Percentiles rank a stretch among this genome's conserved stretches.
phyloP scores from a whole-genome alignment of 2,797 vertebrate species.

The Gallinago solitaria region DNA sequence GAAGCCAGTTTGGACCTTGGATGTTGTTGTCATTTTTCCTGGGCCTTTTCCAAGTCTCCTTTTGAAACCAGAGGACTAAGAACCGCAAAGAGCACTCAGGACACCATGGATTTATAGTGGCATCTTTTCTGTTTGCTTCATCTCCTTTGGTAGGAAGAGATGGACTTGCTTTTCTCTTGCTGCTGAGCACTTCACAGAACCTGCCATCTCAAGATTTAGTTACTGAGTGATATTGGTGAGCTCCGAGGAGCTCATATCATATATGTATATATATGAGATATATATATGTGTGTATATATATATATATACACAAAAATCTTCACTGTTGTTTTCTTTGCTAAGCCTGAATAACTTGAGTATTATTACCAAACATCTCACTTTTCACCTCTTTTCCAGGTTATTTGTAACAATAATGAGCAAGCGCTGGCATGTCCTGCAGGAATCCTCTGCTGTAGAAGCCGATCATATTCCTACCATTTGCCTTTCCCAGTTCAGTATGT shows the following conservation, averaged over 20 bases:
- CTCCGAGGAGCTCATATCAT: neutral
- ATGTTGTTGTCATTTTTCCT: neutral
- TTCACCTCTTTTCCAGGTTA: neutral
- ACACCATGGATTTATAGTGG: neutral
- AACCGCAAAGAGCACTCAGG: neutral
- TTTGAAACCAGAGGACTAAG: neutral
- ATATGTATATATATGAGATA: accelerated
- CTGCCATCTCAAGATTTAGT: neutral
- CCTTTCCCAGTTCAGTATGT: neutral
- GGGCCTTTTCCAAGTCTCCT: neutral
- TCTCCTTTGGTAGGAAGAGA: neutral
- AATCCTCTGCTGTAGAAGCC: neutral
- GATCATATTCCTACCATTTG: accelerated
- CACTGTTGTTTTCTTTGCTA: neutral
- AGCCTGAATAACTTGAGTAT: neutral
- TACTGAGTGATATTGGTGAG: neutral
- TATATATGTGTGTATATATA: no score
- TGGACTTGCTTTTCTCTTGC: neutral
- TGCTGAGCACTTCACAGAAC: neutral
- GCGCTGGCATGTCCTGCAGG: neutral
- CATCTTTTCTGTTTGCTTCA: neutral
- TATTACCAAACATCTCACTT: neutral
- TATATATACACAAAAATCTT: neutral
- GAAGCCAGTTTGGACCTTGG: neutral
- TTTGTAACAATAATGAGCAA: neutral